Percentiles rank a stretch among this genome's conserved stretches.
phyloP scores from a whole-genome alignment of 2,888 invertebrate species.

The Chloroclysta siterata region DNA sequence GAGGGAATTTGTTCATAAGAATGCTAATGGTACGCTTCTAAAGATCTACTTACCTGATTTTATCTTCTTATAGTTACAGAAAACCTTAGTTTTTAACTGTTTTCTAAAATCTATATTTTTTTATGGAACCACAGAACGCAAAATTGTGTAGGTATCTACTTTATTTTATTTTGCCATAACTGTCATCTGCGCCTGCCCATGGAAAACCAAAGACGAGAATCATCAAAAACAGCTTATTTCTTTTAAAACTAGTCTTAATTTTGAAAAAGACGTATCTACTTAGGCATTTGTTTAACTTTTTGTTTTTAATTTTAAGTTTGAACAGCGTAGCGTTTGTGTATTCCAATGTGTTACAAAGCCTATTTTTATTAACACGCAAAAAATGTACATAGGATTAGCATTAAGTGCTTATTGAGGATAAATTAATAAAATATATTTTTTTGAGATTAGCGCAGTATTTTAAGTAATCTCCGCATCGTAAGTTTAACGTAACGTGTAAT shows the following conservation, averaged over 20 bases:
- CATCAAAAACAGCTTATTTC: slow-evolving; percentile 39
- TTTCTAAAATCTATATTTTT: slow-evolving; percentile 12
- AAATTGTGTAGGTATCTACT: background rate
- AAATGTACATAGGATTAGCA: slow-evolving; percentile 22
- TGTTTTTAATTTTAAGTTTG: slow-evolving; percentile 25
- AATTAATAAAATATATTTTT: slow-evolving; percentile 41
- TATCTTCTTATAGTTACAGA: slow-evolving; percentile 2
- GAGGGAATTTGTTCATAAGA: slow-evolving; percentile 3
- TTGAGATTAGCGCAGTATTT: slow-evolving; percentile 62
- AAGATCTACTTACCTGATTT: slow-evolving; percentile 14
- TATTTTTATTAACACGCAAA: slow-evolving; percentile 16
- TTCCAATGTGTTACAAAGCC: slow-evolving; percentile 21
- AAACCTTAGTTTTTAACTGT: background rate
- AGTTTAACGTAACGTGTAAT: slow-evolving; percentile 19
- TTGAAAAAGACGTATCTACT: slow-evolving; percentile 31
- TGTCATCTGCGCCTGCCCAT: slow-evolving; percentile 32
- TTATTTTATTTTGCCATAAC: slow-evolving; percentile 34
- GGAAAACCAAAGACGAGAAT: slow-evolving; percentile 60
- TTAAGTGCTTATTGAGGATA: slow-evolving; percentile 25
- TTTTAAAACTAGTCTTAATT: slow-evolving; percentile 47
- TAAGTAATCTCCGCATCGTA: slow-evolving; percentile 21
- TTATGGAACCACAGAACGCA: background rate
- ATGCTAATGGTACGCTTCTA: background rate
- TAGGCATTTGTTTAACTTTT: slow-evolving; percentile 24
- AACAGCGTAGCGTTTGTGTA: slow-evolving; percentile 17